Evolutionary conservation across 2,113 vertebrate genomes (phyloP), one percentile per base, ranked within the genome.

Genomic region (Lichenostomus cassidix): DNA sequence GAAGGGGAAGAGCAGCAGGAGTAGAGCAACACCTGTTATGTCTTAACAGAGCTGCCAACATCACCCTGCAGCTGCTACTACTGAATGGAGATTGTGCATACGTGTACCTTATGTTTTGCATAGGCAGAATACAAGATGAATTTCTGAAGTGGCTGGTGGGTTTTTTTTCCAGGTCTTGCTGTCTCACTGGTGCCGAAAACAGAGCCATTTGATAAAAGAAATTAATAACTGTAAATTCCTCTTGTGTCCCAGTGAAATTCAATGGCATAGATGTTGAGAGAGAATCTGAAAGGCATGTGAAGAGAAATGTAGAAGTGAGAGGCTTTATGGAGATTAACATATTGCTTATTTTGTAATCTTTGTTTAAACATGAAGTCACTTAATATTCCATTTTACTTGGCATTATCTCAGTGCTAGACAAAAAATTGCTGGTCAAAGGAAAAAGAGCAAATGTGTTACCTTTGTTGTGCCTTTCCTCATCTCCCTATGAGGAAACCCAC

Each of bases 401-500:
- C 19, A 13, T 33, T 80, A 9, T 83, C 53, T 73, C 50, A 37
- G 35, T 47, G 41, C 59, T 73, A 59, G 35, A 79, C 56, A 42
- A 69, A 62, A 81, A 33, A 73, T 28, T 37, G 15, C 50, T 74
- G 65, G 25, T 15, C 9, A 19, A 28, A 84, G 56, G 37, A 46
- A 42, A 87, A 82, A 64, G 37, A 75, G 19, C 6, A 22, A 56
- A 33, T 47, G 6, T 24, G 31, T 21, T 50, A 46, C 8, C 27
- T 78, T 78, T 56, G 29, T 33, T 0, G 0, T 78, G 24, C 14
- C 29, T 9, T 17, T 82, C 9, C 14, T 31, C 5, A 15, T 50
- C 44, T 83, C 17, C 18, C 12, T 47, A 11, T 19, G 50, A 80
- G n/a, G 50, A 86, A 76, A 47, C 5, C 2, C 44, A 9, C 35